These are phyloP conservation scores for Corythoichthys intestinalis DNA, from an alignment of 2,113 vertebrate genomes.

Conservation along the genomic window DNA sequence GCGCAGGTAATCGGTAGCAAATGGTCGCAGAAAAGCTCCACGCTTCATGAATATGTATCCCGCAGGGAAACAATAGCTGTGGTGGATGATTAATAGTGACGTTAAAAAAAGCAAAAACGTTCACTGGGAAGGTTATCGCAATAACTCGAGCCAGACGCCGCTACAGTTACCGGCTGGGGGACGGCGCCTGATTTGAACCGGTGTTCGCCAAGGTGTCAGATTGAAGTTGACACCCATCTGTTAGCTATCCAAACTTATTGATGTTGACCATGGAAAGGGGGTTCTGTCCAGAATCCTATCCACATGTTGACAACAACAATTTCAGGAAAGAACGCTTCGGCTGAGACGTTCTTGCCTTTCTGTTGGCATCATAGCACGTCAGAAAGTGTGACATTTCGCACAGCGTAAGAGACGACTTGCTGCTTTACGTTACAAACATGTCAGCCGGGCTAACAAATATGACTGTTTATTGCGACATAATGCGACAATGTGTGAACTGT, in stretches of 20 bases:
- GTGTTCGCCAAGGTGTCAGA: constrained; percentile 26
- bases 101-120: constrained; percentile 45
- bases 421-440: constrained; percentile 22
- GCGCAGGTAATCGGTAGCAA: constrained; percentile 58
- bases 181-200: constrained; percentile 27
- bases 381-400: constrained; percentile 12
- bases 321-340: constrained; percentile 11
- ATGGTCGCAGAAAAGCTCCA: constrained; percentile 51
- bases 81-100: constrained; percentile 55
- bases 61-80: constrained; percentile 31
- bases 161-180: constrained; percentile 34
- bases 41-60: constrained; percentile 67
- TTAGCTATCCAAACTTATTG: constrained; percentile 46
- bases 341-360: constrained; percentile 6
- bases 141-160: constrained; percentile 21
- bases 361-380: constrained; percentile 17
- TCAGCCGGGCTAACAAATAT: constrained; percentile 17
- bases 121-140: constrained; percentile 31
- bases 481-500: constrained; percentile 16
- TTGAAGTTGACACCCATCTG: constrained; percentile 61
- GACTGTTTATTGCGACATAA: constrained; percentile 10
- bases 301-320: not conserved
- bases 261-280: not conserved
- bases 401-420: not conserved
- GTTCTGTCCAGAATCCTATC: not conserved